These are phyloP conservation scores for Xenotilapia flavipinnis DNA, from an alignment of 2,113 vertebrate genomes.

Conservation along the genomic window DNA sequence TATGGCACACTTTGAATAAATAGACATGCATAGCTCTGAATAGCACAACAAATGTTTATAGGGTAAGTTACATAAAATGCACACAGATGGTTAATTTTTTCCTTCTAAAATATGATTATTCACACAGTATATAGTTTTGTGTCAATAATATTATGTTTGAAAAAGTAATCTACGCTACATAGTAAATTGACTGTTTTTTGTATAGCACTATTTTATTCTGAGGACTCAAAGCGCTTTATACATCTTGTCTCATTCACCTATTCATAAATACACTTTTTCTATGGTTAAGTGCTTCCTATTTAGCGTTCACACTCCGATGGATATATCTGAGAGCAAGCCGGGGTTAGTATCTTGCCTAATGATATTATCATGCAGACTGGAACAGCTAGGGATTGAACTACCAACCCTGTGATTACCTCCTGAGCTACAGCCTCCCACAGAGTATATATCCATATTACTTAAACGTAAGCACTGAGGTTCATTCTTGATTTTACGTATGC, in stretches of 20 bases:
- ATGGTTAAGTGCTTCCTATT: background rate
- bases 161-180: background rate
- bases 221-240: background rate
- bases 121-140: background rate
- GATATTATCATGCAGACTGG: background rate
- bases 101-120: background rate
- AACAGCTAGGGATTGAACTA: background rate
- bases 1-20: rapidly evolving
- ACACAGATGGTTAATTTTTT: background rate
- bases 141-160: background rate
- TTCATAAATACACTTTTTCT: background rate
- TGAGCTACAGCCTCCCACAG: background rate
- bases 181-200: background rate
- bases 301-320: background rate
- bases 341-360: background rate
- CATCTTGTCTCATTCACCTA: background rate
- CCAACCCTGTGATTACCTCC: background rate
- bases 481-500: background rate
- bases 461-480: background rate
- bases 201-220: background rate
- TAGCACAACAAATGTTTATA: background rate
- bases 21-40: background rate
- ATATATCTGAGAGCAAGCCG: background rate
- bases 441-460: background rate
- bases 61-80: background rate